Base-by-base conservation (phyloP, 2,888 invertebrate species). In the Caenorhabditis sinica region DNA sequence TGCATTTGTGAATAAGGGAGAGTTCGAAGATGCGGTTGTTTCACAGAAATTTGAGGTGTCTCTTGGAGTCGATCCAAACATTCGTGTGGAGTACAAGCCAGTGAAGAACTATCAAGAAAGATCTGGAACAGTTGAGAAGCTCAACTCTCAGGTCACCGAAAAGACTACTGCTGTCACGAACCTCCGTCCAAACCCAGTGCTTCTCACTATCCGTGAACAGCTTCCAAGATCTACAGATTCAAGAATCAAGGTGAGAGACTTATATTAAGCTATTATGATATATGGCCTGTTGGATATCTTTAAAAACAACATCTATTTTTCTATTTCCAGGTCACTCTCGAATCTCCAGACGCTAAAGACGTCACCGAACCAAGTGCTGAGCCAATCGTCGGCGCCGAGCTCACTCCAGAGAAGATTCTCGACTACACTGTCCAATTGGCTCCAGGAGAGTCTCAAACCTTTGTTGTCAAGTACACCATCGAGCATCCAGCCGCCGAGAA, bases 1-100 rank as follows among this genome's bases (percentile, higher is more conserved):
- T 77, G 83, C 82, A 15, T 90, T 90, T 58, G 83, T 89, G 3
- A 83, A 83, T 36, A 90, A 89, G 66, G 71, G 76, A 17, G 75
- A 83, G 13, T 68, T 83, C 51, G 75, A 79, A 6, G 83, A 83
- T 51, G 83, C 66, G 2, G 79, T 80, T 13, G 71, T 87, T 3
- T 68, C 85, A 11, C 73, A 85, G 36, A 83, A 80, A 33, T 77
- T 83, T 36, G 75, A 89, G 60, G 91, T 92, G 65, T 93, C 93
- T 1, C 87, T 93, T 66, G 93, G 93, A 49, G 91, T 93, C 15
- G 93, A 93, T 83, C 91, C 92, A 6, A 90, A 93, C 15, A 90
- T 93, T 25, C 90, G 91, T 76, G 89, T 93, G 9, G 89, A 85
- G 20, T 93, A 93, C 89, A 90, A 93, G 72, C 93, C 93, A 20